Percentiles rank a stretch among this genome's conserved stretches.
Conservation (phyloP, 2,797 vertebrate genomes). For the Pempheris klunzingeri region DNA sequence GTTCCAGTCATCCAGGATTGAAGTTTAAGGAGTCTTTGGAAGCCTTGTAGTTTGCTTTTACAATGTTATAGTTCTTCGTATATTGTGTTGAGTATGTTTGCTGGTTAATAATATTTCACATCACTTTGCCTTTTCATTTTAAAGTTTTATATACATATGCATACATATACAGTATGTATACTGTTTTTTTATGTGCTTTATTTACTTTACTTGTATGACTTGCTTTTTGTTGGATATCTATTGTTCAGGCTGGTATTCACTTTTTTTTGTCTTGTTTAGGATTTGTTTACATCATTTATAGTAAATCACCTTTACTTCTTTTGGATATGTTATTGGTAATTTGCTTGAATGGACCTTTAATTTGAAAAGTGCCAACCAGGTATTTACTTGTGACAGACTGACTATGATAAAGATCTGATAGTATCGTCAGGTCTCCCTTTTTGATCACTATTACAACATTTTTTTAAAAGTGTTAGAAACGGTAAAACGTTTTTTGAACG, state of each 20-base stretch:
- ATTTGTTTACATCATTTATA: background rate
- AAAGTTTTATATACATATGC: background rate
- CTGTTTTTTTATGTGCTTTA: too few relatives aligned
- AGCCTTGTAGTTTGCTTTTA: background rate
- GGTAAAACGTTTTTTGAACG: background rate
- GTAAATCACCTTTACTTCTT: background rate
- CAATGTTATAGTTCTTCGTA: background rate
- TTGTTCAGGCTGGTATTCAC: background rate
- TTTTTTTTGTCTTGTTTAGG: background rate
- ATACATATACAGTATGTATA: too few relatives aligned
- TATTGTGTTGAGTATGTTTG: background rate
- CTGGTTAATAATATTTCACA: background rate
- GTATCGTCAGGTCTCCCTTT: background rate
- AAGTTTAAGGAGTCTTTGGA: background rate
- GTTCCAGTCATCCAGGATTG: background rate
- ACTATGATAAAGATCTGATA: too few relatives aligned
- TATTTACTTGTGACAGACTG: background rate
- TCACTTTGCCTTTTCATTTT: too few relatives aligned
- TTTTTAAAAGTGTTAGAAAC: background rate
- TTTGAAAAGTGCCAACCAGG: background rate
- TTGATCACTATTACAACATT: background rate
- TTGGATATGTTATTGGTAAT: background rate
- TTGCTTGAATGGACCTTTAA: background rate
- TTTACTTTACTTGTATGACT: background rate
- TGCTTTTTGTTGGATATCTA: background rate